These are phyloP conservation scores for human DNA, from an alignment of 2,113 vertebrate genomes.

Conservation along the genomic window GRCh38 chr5:129165501-129166000, in stretches of 20 bases:
- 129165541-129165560: neutral
- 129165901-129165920: neutral
- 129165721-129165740: neutral
- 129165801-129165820: neutral
- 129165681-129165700: neutral
- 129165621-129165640: neutral
- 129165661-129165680: neutral
- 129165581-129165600: neutral
- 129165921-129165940: neutral
- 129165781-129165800: neutral
- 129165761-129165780: neutral
- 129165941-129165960: neutral
- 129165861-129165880: neutral
- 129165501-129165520: neutral
- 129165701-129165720: too few species aligned
- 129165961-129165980: neutral
- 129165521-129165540: neutral
- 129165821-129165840: neutral
- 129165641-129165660: neutral
- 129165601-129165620: neutral
- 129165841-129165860: neutral
- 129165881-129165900: neutral
- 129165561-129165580: neutral
- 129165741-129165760: neutral
- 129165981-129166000: neutral